A percentile compares a stretch with the other conserved stretches of the same genome.
These are phyloP conservation scores for Cryptosula pallasiana DNA, from an alignment of 2,888 invertebrate species.

Conservation along the genomic window DNA sequence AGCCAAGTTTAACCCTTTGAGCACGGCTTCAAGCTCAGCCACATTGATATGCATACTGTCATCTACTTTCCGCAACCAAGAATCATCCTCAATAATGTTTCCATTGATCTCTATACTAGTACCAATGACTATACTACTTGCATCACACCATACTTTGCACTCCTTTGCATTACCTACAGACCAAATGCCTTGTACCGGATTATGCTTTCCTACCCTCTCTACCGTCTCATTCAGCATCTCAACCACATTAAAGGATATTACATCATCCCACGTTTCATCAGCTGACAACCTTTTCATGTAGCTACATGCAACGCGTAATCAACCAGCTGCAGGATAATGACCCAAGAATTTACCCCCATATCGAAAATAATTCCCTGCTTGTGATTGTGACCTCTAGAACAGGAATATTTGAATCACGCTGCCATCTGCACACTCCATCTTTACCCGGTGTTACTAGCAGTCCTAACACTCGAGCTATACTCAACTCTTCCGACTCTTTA, in stretches of 20 bases:
- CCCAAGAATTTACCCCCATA: background rate
- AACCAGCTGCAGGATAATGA: background rate
- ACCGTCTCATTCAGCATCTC: background rate
- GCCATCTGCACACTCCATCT: background rate
- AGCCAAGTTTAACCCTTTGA: background rate
- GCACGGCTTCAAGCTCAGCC: background rate
- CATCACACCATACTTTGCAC: background rate
- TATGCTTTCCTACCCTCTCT: background rate
- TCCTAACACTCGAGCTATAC: background rate
- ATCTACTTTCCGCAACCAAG: background rate
- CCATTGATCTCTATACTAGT: background rate
- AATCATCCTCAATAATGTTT: background rate
- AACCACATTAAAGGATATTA: background rate
- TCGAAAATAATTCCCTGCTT: background rate
- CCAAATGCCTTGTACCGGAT: background rate
- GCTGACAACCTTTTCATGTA: background rate
- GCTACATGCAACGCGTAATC: background rate
- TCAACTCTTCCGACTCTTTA: background rate
- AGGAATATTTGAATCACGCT: background rate
- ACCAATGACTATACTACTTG: background rate
- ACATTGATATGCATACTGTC: background rate
- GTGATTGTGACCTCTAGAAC: background rate
- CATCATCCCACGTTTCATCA: background rate
- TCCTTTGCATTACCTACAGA: background rate
- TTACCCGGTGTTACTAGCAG: background rate